Conservation (phyloP, 1,140 invertebrate species). For the Philopotamus ludificatus region DNA sequence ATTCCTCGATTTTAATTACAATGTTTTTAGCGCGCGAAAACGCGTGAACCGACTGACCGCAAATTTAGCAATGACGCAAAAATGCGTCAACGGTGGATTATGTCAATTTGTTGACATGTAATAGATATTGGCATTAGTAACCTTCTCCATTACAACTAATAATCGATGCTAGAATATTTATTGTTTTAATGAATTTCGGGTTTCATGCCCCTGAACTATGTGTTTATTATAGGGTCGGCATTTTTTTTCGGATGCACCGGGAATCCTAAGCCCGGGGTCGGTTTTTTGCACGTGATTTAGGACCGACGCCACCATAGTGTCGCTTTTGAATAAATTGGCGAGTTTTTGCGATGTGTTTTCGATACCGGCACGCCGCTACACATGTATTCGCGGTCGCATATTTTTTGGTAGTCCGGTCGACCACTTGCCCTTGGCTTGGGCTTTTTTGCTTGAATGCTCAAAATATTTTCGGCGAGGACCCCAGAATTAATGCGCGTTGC, state of each 20-base stretch:
- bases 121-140: no score
- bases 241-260: conserved; percentile 4
- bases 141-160: no score
- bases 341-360: conserved; percentile 36
- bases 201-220: background rate
- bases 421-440: conserved; percentile 11
- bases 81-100: no score
- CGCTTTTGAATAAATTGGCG: conserved; percentile 39
- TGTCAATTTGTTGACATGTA: no score
- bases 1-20: no score
- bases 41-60: no score
- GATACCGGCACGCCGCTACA: conserved; percentile 32
- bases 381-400: conserved; percentile 27
- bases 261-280: conserved; percentile 18
- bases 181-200: background rate
- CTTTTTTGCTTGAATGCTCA: conserved; percentile 2
- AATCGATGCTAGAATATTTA: background rate
- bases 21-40: no score
- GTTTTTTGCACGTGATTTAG: conserved; percentile 36
- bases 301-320: conserved; percentile 27
- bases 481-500: no score
- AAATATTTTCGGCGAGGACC: background rate
- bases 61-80: no score
- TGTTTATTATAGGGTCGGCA: background rate
- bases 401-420: conserved; percentile 7